Conservation (phyloP, 2,797 vertebrate species). For the Champsocephalus esox region DNA sequence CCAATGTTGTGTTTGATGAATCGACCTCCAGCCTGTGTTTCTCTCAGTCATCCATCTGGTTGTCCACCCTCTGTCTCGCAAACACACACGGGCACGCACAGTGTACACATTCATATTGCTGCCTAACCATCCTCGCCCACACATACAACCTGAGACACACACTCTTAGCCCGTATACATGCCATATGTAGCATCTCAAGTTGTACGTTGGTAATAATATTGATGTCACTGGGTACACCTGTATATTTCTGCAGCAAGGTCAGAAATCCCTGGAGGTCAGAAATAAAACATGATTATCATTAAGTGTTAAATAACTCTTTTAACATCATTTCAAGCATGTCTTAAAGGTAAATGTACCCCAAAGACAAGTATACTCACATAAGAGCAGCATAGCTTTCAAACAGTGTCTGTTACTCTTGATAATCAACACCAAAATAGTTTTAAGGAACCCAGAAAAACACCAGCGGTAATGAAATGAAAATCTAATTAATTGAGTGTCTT, state of each 20-base stretch:
- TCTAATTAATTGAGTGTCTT: too few species aligned
- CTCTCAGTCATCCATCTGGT: conserved; percentile 79
- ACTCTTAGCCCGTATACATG: neutral
- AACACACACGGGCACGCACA: conserved; percentile 38
- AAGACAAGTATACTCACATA: neutral
- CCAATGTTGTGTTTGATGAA: conserved; percentile 78
- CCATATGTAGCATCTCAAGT: neutral
- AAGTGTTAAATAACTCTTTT: neutral
- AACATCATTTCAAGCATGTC: neutral
- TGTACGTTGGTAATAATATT: neutral
- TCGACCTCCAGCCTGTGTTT: conserved; percentile 78
- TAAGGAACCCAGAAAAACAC: too few species aligned
- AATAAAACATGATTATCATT: neutral
- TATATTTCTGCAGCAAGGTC: neutral
- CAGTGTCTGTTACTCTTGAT: too few species aligned
- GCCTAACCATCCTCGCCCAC: conserved; percentile 34
- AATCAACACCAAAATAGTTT: too few species aligned
- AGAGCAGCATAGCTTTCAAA: too few species aligned
- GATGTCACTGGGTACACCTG: neutral
- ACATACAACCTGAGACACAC: conserved; percentile 1
- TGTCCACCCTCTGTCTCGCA: conserved; percentile 79
- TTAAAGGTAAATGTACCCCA: neutral
- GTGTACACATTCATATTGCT: conserved; percentile 30
- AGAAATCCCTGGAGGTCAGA: neutral
- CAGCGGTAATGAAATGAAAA: too few species aligned